Conservation (phyloP, 2,113 vertebrate species). For the Psilopsiagon aymara region DNA sequence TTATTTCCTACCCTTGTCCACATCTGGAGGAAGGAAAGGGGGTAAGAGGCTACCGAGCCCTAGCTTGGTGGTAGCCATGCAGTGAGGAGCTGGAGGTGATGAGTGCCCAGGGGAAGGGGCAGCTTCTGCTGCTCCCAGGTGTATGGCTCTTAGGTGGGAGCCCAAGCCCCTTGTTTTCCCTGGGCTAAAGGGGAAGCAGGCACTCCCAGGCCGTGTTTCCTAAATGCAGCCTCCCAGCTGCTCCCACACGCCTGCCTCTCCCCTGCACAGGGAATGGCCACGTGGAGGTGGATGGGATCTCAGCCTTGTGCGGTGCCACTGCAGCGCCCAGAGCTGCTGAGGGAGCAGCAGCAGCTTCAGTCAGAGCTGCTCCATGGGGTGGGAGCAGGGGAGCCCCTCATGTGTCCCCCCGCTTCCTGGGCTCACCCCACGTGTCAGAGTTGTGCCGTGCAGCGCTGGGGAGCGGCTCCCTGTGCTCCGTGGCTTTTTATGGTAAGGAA, state of each 20-base stretch:
- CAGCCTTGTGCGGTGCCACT: accelerated
- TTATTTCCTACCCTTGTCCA: not conserved
- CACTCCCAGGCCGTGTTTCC: accelerated
- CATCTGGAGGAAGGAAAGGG: not conserved
- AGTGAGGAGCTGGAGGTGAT: not conserved
- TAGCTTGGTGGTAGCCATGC: not conserved
- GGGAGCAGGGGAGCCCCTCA: accelerated
- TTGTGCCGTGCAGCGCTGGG: accelerated
- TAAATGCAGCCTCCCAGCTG: not conserved
- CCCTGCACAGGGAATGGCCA: accelerated
- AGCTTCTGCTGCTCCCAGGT: not conserved
- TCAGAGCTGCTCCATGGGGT: not conserved
- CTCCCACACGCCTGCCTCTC: not conserved
- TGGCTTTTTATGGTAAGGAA: conserved; percentile 69
- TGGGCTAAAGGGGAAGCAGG: not conserved
- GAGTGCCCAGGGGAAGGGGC: not conserved
- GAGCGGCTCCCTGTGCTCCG: not conserved
- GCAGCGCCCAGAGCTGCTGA: not conserved
- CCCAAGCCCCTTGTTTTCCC: not conserved
- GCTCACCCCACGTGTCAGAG: not conserved
- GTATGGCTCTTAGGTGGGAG: not conserved
- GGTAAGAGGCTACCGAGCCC: not conserved
- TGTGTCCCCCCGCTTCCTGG: accelerated
- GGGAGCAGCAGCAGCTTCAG: not conserved
- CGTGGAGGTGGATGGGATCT: not conserved